Evolutionary conservation across 2,888 invertebrate species (phyloP), one percentile per base, ranked within the genome.

Genomic region (Meta bourneti): DNA sequence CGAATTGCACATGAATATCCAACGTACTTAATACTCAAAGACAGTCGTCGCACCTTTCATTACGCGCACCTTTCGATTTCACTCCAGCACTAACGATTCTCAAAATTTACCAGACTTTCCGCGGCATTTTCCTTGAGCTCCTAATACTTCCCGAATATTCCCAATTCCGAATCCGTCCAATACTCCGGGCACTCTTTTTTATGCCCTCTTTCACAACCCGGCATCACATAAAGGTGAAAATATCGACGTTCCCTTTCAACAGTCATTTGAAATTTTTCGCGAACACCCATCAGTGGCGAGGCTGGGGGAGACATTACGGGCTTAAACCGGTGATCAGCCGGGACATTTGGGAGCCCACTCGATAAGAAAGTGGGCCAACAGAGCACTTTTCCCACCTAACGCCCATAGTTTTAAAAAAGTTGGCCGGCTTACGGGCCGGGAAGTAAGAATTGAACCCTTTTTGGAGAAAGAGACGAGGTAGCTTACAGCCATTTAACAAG

Each of bases 151-250:
- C 48, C 61, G 77, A 82, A 82, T 82, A 82, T 82, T 89, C 80
- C 72, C 34, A 77, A 75, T 51, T 82, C 34, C 19, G 61, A 88
- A 88, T 81, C 74, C n/a, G 20, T 69, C 71, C 82, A 77, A 77
- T 89, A 82, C 82, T n/a, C n/a, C 70, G 75, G 69, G 19, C 86
- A 77, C 34, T n/a, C 19, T 71, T 86, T 86, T 78, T 86, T 77
- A 54, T 34, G 34, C 34, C 74, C 75, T 61, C 54, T 74, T 83
- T 78, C 77, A n/a, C 52, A 51, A 52, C 84, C 19, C 69, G 70
- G 54, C 54, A 70, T 51, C 49, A 88, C 79, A 81, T 81, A 89
- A 89, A 82, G 81, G 82, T 74, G 89, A 74, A 82, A 88, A 88
- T 88, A 88, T 80, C 74, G 79, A 61, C 81, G 74, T 74, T 81